Evolutionary conservation across 2,797 vertebrate genomes (phyloP).

Genomic region (Merluccius polli): DNA sequence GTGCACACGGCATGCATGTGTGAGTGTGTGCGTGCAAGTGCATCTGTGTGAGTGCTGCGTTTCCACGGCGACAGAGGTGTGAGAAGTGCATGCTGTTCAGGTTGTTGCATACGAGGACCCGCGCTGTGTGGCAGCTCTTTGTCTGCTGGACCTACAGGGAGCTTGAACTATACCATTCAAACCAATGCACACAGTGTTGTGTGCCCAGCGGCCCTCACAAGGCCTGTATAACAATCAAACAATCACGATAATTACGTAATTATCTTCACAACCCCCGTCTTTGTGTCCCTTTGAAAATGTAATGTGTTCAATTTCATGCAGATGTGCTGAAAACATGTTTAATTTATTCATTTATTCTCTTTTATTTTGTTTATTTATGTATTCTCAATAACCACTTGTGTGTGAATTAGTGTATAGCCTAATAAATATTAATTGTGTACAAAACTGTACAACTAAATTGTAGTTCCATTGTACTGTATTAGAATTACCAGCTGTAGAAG

Average conservation of each 20-base stretch:
- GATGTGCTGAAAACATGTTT: not conserved
- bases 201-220: slow-evolving; percentile 11
- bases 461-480: not conserved
- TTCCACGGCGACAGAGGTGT: slow-evolving; percentile 59
- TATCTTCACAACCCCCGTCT: not conserved
- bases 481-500: not conserved
- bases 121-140: slow-evolving; percentile 45
- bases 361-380: not conserved
- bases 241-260: not conserved
- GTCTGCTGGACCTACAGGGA: slow-evolving; percentile 32
- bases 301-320: not conserved
- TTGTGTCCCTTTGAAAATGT: not conserved
- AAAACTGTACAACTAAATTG: not conserved
- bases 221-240: slow-evolving; percentile 38
- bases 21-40: no score
- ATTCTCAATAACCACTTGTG: not conserved
- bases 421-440: not conserved
- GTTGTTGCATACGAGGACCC: slow-evolving; percentile 41
- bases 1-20: no score
- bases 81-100: slow-evolving; percentile 41
- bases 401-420: not conserved
- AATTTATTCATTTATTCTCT: not conserved
- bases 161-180: slow-evolving; percentile 19
- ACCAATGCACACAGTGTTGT: not conserved
- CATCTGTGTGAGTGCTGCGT: slow-evolving; percentile 31